Base-by-base conservation (phyloP, 2,888 invertebrate species). In the Cosmopolites sordidus region DNA sequence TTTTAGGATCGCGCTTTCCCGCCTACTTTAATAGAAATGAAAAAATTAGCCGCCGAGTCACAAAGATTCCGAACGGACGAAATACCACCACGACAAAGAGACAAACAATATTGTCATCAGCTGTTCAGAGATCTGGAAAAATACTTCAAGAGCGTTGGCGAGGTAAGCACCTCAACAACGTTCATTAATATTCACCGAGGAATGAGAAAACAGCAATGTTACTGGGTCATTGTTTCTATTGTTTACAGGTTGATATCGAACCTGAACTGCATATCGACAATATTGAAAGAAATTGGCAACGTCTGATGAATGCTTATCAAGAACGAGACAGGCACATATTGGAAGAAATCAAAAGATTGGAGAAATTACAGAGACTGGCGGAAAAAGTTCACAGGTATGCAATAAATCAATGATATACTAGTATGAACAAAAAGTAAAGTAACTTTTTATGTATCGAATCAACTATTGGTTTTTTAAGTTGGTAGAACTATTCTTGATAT, bases 1-100 rank as follows among this genome's bases (percentile, higher is more conserved):
- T 22, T 22, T 50, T 55, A 64, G 56, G 66, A 66, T 48, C 62
- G 64, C 71, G 87, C 89, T 70, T 95, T 94, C 80, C 93, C 96
- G 62, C 83, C 88, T 64, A 93, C 92, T 61, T 81, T 96, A 66
- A 90, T 93, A 69, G 96, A 96, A 76, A 89, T 96, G 87, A 94
- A 94, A 79, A 93, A 94, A 76, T 78, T 96, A 69, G 84, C 93
- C 56, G 83, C 88, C 60, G 97, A 98, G 77, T 87, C 93, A 68
- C 40, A 57, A 72, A 83, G 92, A 68, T 98, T 98, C 82, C 86
- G 92, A 71, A 89, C 86, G 69, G 96, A 97, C 71, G 97, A 98
- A 76, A 85, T 98, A 60, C 94, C 95, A 56, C 87, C 90, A 11
- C 81, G 91, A 60, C 89, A 92, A 73, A 83, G 90, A 54, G 94